These are phyloP conservation scores for Xiphorhynchus elegans DNA, from an alignment of 2,113 vertebrate species.

Conservation along the genomic window DNA sequence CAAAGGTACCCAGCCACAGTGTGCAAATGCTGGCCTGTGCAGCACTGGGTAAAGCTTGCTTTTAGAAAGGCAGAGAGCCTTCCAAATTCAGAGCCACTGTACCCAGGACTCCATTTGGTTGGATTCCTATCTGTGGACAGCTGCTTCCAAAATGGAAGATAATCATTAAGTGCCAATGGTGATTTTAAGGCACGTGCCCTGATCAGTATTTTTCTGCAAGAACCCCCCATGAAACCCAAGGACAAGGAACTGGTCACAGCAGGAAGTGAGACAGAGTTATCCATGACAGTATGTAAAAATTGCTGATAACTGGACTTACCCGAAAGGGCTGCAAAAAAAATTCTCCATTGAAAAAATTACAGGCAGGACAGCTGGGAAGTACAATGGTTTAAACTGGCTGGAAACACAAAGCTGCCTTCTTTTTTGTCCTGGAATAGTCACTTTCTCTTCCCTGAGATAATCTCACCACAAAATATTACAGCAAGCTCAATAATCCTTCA, in stretches of 20 bases:
- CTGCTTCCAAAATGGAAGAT: not conserved
- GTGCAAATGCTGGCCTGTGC: not conserved
- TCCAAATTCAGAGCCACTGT: not conserved
- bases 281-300: not conserved
- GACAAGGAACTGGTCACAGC: not conserved
- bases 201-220: not conserved
- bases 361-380: not conserved
- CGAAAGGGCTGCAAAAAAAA: not conserved
- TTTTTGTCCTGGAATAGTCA: not conserved
- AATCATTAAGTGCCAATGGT: accelerated
- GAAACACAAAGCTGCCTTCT: not conserved
- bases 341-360: not conserved
- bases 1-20: not conserved
- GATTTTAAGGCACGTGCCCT: not conserved
- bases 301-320: not conserved
- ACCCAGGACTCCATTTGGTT: not conserved
- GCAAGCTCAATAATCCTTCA: not conserved
- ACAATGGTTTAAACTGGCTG: not conserved
- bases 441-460: not conserved
- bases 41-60: not conserved
- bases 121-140: not conserved
- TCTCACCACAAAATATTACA: not conserved
- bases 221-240: not conserved
- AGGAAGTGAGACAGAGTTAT: not conserved
- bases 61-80: not conserved